Evolutionary conservation across 30 jellyfish, hydroid and myxozoan genomes (phyloP), one percentile per base, ranked within the genome.

Genomic region (Haliclystus octoradiatus): DNA sequence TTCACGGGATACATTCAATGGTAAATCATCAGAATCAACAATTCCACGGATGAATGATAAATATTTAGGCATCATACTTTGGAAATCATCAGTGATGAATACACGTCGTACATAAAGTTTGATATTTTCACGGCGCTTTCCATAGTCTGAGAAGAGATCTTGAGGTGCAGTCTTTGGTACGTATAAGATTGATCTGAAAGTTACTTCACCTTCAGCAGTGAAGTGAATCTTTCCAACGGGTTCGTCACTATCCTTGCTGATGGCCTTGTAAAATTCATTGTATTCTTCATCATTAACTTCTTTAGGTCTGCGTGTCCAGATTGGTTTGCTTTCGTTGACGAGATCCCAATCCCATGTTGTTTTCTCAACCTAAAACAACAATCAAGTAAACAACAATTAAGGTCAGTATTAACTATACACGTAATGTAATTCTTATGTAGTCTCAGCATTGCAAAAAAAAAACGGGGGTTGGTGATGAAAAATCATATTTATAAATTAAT

Each of bases 1-100:
- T 63, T 93, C 99, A 81, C 99, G 99, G 27, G 97, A 87, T 1
- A 93, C 99, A 76, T 93, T 93, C 76, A 93, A 68, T 49, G 99
- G 99, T 72, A 93, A 67, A 46, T 93, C 99, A 76, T 93, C 99
- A 26, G 97, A 84, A 73, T 93, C 99, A 22, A 93, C 96, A 63
- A 93, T 92, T 0, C 99, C 99, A 51, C 74, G 72, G 79, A 93
- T 70, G 52, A 84, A 85, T 22, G 95, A 69, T 34, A 92, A 76
- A 62, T 84, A 93, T 61, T 93, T 86, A 26, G 99, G 99, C 95
- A 84, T 77, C 96, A 93, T 84, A 70, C 78, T 93, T 47, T 84
- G 92, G 74, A 86, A 84, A 63, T 84, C 92, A 73, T 84, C 96
- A 30, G 96, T 92, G 86, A 93, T 93, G 83, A 84, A 85, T 2